Conservation (phyloP, 2,888 invertebrate species). For the Xylocampa areola region DNA sequence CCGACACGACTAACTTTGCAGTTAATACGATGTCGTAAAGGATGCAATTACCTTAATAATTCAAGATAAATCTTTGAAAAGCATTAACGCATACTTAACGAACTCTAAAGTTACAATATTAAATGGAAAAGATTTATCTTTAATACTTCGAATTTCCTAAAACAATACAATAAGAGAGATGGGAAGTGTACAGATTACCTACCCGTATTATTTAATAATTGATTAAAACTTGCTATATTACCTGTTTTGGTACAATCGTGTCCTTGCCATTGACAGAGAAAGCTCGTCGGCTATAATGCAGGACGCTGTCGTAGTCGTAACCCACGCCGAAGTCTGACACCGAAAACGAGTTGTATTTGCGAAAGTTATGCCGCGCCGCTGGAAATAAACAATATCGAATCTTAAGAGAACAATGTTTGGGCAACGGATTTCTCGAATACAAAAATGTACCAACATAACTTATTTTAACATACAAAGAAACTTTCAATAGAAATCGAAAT, state of each 20-base stretch:
- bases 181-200: no score
- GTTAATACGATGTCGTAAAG: no score
- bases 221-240: no score
- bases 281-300: slow-evolving; percentile 93
- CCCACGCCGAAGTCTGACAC: slow-evolving; percentile 92
- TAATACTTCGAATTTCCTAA: no score
- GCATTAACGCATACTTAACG: no score
- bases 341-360: slow-evolving; percentile 91
- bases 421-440: slow-evolving; percentile 30
- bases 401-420: slow-evolving; percentile 36
- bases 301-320: slow-evolving; percentile 93
- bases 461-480: slow-evolving; percentile 48
- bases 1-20: no score
- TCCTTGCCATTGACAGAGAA: slow-evolving; percentile 92
- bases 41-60: no score
- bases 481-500: slow-evolving; percentile 57
- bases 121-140: no score
- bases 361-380: slow-evolving; percentile 88
- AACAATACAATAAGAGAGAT: no score
- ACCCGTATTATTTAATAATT: no score
- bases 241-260: slow-evolving; percentile 91
- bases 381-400: slow-evolving; percentile 60
- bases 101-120: no score
- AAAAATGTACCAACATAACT: slow-evolving; percentile 37
- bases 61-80: no score